A percentile compares a stretch with the other conserved stretches of the same genome.
Evolutionary conservation across 2,888 invertebrate genomes (phyloP).

Genomic region (Mythimna vitellina): DNA sequence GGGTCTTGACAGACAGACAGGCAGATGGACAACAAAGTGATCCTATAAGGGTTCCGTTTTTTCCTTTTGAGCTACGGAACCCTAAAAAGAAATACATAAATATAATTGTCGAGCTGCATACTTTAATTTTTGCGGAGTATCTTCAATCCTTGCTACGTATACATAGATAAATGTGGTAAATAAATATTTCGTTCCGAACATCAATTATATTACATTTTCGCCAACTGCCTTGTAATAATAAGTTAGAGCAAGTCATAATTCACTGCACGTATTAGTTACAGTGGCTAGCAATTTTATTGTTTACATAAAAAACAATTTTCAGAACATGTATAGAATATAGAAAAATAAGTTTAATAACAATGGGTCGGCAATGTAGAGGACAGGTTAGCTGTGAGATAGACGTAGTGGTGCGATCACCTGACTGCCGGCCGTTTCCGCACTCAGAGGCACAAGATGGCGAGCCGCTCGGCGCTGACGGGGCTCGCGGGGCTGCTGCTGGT

Average conservation of each 20-base stretch:
- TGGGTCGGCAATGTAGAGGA: neutral
- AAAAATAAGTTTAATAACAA: constrained; percentile 16
- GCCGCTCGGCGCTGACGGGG: neutral
- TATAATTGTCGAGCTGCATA: too few relatives aligned
- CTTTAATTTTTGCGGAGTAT: too few relatives aligned
- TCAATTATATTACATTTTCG: constrained; percentile 16
- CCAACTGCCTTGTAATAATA: constrained; percentile 20
- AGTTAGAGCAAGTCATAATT: constrained; percentile 34
- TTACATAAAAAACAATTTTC: constrained; percentile 38
- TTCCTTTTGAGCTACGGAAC: too few relatives aligned
- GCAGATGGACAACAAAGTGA: too few relatives aligned
- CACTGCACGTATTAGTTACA: constrained; percentile 33
- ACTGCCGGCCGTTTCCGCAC: neutral
- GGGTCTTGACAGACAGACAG: too few relatives aligned
- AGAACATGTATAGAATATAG: constrained; percentile 33
- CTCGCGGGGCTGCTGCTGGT: constrained; percentile 10
- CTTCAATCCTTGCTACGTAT: neutral
- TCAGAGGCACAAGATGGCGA: neutral
- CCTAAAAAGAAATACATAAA: too few relatives aligned
- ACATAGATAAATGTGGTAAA: constrained; percentile 1
- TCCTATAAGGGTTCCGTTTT: too few relatives aligned
- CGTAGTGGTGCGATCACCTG: neutral
- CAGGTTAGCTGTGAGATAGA: neutral
- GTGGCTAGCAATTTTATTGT: constrained; percentile 17
- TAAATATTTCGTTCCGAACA: constrained; percentile 16